These are phyloP conservation scores for Yasuhikotakia modesta DNA, from an alignment of 2,797 vertebrate genomes.

Conservation along the genomic window DNA sequence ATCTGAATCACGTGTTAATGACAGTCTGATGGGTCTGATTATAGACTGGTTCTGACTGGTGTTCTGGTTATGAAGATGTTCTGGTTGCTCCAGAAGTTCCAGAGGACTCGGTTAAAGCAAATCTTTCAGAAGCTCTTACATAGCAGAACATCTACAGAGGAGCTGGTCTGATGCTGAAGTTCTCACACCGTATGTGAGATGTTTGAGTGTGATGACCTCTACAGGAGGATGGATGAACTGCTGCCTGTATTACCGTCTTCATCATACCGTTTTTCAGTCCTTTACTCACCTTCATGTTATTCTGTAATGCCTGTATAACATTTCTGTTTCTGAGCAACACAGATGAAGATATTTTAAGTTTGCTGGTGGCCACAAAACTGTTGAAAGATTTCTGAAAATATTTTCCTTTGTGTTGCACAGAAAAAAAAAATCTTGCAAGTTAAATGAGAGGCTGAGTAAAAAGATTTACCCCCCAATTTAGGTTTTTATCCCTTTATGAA, in stretches of 20 bases:
- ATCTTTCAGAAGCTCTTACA: conserved; percentile 34
- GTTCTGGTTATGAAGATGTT: conserved; percentile 14
- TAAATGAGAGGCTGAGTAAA: too few relatives aligned
- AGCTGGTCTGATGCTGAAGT: conserved; percentile 32
- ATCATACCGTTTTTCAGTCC: neutral
- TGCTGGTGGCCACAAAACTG: too few relatives aligned
- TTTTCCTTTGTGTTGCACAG: too few relatives aligned
- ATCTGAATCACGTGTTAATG: neutral
- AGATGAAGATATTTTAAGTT: too few relatives aligned
- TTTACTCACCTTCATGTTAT: too few relatives aligned
- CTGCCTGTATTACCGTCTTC: neutral
- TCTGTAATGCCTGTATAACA: neutral
- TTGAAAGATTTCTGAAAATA: too few relatives aligned
- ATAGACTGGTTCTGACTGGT: conserved; percentile 22
- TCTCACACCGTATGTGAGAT: neutral
- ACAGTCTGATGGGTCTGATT: conserved; percentile 9
- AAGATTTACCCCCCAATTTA: too few relatives aligned
- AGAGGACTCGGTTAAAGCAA: conserved; percentile 21
- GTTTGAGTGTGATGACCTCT: conserved; percentile 66
- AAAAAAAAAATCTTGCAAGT: too few relatives aligned
- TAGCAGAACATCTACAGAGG: conserved; percentile 31
- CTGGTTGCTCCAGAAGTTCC: conserved; percentile 25
- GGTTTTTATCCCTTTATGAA: too few relatives aligned
- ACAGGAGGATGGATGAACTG: conserved; percentile 55
- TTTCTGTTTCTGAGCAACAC: conserved; percentile 62